A percentile compares a stretch with the other conserved stretches of the same genome.
These are phyloP conservation scores for Trichoplusia ni DNA, from an alignment of 1,140 invertebrate genomes.

Conservation along the genomic window DNA sequence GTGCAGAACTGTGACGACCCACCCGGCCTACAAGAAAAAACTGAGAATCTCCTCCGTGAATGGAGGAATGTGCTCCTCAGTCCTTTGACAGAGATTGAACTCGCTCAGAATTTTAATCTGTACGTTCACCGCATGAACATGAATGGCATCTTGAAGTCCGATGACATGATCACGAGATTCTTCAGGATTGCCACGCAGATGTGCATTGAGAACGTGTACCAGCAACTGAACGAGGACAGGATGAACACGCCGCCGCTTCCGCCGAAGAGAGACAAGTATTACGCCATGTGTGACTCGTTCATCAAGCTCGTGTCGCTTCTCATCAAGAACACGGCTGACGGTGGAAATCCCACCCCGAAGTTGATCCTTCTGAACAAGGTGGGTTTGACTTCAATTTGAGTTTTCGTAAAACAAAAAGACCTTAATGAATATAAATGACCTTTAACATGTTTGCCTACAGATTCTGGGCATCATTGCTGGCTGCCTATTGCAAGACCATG, in stretches of 20 bases:
- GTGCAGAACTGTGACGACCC: slow-evolving; percentile 96
- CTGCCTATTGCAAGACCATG: slow-evolving; percentile 97
- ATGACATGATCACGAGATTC: slow-evolving; percentile 98
- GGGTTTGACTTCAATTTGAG: too few species aligned
- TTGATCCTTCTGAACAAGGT: slow-evolving; percentile 98
- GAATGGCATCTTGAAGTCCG: slow-evolving; percentile 97
- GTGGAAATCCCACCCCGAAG: slow-evolving; percentile 94
- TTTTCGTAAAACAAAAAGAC: too few species aligned
- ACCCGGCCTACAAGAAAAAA: slow-evolving; percentile 96
- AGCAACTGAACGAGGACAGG: slow-evolving; percentile 84
- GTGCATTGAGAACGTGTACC: slow-evolving; percentile 97
- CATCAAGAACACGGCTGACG: slow-evolving; percentile 97
- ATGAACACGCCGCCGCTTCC: slow-evolving; percentile 77
- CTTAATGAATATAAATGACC: neutral
- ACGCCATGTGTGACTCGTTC: slow-evolving; percentile 97
- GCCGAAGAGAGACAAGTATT: slow-evolving; percentile 93
- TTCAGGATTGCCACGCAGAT: slow-evolving; percentile 98
- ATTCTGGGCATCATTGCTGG: slow-evolving; percentile 97
- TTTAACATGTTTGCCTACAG: slow-evolving; percentile 50
- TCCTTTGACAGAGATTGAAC: slow-evolving; percentile 87
- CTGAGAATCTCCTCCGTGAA: slow-evolving; percentile 95
- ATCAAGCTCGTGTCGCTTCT: slow-evolving; percentile 96
- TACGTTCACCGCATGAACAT: slow-evolving; percentile 98
- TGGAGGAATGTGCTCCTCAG: slow-evolving; percentile 97
- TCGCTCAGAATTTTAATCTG: slow-evolving; percentile 95